Conservation (phyloP, 2,797 vertebrate species). For the Macropus fuliginosus region DNA sequence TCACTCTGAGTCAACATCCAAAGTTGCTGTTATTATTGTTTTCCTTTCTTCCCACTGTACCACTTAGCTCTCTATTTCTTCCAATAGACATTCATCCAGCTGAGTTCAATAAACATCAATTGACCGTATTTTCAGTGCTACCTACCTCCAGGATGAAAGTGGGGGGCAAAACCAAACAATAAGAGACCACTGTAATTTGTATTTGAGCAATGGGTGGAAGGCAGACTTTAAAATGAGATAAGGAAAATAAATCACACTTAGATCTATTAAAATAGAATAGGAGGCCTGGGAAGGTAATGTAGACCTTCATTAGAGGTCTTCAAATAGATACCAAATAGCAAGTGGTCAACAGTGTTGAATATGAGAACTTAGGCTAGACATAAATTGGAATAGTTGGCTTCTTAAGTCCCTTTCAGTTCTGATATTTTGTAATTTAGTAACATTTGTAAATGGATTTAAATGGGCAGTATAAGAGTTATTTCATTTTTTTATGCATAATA, state of each 20-base stretch:
- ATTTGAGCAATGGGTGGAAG: background rate
- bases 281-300: background rate
- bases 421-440: background rate
- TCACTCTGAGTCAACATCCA: background rate
- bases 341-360: background rate
- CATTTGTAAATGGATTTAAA: background rate
- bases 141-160: background rate
- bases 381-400: background rate
- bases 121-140: background rate
- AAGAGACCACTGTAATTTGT: background rate
- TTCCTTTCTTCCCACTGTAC: background rate
- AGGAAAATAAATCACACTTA: background rate
- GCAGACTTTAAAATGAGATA: background rate
- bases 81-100: accelerated
- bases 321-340: background rate
- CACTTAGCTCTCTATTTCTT: background rate
- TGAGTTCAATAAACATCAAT: background rate
- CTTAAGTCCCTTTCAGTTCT: background rate
- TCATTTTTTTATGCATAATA: background rate
- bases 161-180: background rate
- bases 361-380: background rate
- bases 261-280: background rate
- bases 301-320: background rate
- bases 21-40: background rate
- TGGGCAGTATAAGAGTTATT: background rate